These are phyloP conservation scores for Anthonomus grandis DNA, from an alignment of 1,140 invertebrate genomes.

Conservation along the genomic window DNA sequence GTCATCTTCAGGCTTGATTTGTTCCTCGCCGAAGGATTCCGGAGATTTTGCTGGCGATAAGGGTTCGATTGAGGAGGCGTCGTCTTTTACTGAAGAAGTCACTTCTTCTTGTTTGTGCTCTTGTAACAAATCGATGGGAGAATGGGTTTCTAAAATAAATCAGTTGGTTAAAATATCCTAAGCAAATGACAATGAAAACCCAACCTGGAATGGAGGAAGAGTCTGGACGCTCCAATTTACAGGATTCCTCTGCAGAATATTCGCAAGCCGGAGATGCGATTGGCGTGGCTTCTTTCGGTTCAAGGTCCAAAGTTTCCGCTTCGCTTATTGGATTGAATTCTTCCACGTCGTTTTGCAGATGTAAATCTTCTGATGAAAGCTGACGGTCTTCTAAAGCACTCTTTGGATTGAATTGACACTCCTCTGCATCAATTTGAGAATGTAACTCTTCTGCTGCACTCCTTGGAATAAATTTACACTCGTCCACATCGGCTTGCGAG, in stretches of 20 bases:
- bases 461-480: too few relatives aligned
- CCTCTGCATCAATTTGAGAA: too few relatives aligned
- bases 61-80: conserved; percentile 23
- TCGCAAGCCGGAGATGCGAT: conserved; percentile 6
- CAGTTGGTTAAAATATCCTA: too few relatives aligned
- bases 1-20: too few relatives aligned
- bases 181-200: neutral
- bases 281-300: neutral
- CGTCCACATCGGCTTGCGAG: too few relatives aligned
- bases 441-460: too few relatives aligned
- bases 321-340: conserved; percentile 12
- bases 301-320: conserved; percentile 1
- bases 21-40: too few relatives aligned
- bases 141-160: conserved; percentile 2
- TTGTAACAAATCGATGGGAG: conserved; percentile 11
- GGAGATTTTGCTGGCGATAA: conserved; percentile 9
- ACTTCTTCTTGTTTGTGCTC: conserved; percentile 26
- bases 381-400: too few relatives aligned
- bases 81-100: conserved; percentile 39
- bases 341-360: conserved; percentile 27
- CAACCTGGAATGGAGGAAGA: neutral
- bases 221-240: neutral
- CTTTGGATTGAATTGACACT: too few relatives aligned
- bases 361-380: too few relatives aligned
- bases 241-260: neutral